Evolutionary conservation across 2,797 vertebrate genomes (phyloP).

Genomic region (Ctenopoma kingsleyae): DNA sequence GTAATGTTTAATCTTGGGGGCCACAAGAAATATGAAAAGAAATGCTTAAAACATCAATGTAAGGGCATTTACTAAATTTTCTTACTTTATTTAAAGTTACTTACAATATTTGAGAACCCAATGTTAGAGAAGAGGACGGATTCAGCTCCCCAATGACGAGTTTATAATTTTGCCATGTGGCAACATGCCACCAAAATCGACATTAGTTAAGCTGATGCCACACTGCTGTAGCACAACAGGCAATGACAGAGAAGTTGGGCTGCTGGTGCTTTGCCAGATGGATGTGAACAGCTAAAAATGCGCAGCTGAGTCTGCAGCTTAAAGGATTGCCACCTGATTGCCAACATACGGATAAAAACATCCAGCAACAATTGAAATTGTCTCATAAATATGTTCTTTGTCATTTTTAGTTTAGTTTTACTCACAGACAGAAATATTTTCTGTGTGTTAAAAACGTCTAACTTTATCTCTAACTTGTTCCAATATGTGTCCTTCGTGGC

Average conservation of each 20-base stretch:
- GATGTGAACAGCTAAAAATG: constrained; percentile 25
- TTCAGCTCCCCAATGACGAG: not conserved
- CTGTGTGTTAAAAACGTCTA: not conserved
- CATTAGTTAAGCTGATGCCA: constrained; percentile 10
- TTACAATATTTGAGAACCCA: not conserved
- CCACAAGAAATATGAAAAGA: too few relatives aligned
- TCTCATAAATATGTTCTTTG: not conserved
- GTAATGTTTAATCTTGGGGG: not conserved
- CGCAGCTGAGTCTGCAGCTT: constrained; percentile 23
- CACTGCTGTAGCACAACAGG: constrained; percentile 18
- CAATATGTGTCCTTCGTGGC: not conserved
- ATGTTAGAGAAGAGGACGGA: not conserved
- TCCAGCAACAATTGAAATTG: not conserved
- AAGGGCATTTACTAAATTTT: not conserved
- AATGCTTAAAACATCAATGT: not conserved
- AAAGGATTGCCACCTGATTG: constrained; percentile 24
- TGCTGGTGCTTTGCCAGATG: constrained; percentile 28
- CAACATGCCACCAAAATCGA: constrained; percentile 19
- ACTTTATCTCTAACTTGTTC: not conserved
- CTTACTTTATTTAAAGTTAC: not conserved
- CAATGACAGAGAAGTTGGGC: constrained; percentile 2
- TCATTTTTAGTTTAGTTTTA: too few relatives aligned
- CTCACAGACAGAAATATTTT: too few relatives aligned
- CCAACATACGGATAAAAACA: constrained; percentile 11
- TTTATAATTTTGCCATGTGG: constrained; percentile 2